A percentile compares a stretch with the other conserved stretches of the same genome.
These are phyloP conservation scores for Parauchenoglanis ngamensis DNA, from an alignment of 2,797 vertebrate species.

Conservation along the genomic window DNA sequence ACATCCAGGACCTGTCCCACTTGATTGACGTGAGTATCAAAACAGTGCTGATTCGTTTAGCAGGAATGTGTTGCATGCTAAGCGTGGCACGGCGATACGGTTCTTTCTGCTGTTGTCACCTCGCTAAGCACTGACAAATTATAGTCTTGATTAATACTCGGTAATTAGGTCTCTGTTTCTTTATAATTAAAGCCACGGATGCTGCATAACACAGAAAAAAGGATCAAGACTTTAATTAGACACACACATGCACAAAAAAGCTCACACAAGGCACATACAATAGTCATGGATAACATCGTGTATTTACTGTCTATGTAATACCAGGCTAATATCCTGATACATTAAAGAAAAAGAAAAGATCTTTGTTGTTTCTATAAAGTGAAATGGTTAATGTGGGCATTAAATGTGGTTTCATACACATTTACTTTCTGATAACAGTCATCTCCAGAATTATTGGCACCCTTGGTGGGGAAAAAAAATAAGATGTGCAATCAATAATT, in stretches of 20 bases:
- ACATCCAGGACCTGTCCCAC: conserved; percentile 96
- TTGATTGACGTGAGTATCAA: conserved; percentile 92
- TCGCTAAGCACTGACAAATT: conserved; percentile 36
- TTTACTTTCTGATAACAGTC: too few species aligned
- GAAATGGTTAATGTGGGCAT: neutral
- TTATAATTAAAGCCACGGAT: conserved; percentile 50
- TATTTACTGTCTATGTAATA: neutral
- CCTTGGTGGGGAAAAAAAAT: neutral
- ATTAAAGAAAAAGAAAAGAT: neutral
- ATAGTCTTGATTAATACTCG: conserved; percentile 48
- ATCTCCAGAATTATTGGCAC: neutral
- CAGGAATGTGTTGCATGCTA: neutral
- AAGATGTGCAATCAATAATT: neutral
- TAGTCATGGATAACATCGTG: neutral
- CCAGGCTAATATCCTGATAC: neutral
- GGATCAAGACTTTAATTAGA: conserved; percentile 49
- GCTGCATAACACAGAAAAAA: conserved; percentile 23
- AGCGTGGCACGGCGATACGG: neutral
- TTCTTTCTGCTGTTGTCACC: conserved; percentile 28
- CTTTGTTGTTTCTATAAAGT: neutral
- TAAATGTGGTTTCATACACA: too few species aligned
- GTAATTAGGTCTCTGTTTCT: conserved; percentile 40
- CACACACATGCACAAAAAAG: conserved; percentile 5
- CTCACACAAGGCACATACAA: neutral
- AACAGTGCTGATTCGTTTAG: neutral